Percentiles rank a stretch among this genome's conserved stretches.
Conservation (phyloP, 2,113 vertebrate genomes). For the Rhinolophus sinicus region DNA sequence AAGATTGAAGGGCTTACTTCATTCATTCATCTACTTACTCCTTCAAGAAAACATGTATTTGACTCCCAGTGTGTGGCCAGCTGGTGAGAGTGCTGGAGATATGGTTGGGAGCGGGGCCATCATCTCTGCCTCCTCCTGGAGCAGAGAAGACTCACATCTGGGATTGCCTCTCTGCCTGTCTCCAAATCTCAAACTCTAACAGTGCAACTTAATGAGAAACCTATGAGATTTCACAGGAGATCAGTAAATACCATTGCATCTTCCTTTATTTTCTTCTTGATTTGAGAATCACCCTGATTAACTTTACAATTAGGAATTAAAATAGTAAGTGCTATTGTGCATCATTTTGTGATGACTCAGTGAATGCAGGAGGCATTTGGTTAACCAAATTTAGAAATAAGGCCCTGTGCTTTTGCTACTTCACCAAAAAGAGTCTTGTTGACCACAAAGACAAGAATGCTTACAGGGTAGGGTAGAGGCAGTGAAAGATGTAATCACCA, state of each 20-base stretch:
- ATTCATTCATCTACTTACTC: background rate
- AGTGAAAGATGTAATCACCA: background rate
- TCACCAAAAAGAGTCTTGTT: background rate
- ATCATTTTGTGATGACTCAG: background rate
- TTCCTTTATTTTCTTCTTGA: background rate
- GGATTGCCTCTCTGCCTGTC: background rate
- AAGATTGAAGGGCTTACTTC: background rate
- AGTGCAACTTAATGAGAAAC: background rate
- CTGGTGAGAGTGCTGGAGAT: background rate
- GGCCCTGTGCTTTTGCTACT: background rate
- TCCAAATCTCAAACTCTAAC: background rate
- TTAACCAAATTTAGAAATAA: background rate
- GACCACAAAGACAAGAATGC: background rate
- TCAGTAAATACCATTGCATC: background rate
- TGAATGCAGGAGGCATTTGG: background rate
- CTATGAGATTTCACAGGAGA: background rate
- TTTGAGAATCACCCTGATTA: background rate
- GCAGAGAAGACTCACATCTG: background rate
- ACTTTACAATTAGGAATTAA: background rate
- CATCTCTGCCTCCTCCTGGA: background rate
- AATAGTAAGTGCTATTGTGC: background rate
- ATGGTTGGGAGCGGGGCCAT: rapidly evolving
- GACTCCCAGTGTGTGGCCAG: background rate
- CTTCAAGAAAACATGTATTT: background rate
- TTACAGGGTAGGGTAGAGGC: background rate